Conservation (phyloP, 2,888 invertebrate genomes). For the Agapetus fuscipes region DNA sequence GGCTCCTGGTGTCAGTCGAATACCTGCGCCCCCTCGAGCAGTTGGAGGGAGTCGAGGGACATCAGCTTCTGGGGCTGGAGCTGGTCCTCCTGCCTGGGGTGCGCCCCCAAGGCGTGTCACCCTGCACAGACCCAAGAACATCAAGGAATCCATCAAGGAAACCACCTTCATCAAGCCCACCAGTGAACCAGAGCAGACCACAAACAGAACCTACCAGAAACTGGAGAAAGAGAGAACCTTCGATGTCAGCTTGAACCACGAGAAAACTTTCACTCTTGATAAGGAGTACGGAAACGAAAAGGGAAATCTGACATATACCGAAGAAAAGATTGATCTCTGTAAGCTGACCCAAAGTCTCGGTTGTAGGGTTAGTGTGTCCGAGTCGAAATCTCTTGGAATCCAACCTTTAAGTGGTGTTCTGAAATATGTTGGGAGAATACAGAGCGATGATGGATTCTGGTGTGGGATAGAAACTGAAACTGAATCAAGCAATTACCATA, state of each 20-base stretch:
- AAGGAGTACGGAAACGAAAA: slow-evolving; percentile 7
- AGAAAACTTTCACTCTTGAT: slow-evolving; percentile 9
- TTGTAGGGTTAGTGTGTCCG: slow-evolving; percentile 8
- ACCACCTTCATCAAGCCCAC: too few species aligned
- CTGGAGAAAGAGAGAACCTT: slow-evolving; percentile 12
- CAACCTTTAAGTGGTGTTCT: slow-evolving; percentile 39
- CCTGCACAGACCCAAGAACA: background rate
- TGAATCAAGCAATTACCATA: slow-evolving; percentile 47
- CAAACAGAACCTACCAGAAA: background rate
- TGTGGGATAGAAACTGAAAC: slow-evolving; percentile 54
- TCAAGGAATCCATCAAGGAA: slow-evolving; percentile 5
- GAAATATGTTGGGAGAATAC: slow-evolving; percentile 46
- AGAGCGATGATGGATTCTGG: slow-evolving; percentile 46
- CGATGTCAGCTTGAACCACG: slow-evolving; percentile 7
- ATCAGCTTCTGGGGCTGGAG: slow-evolving; percentile 7
- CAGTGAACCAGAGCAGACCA: background rate
- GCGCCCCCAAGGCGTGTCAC: background rate
- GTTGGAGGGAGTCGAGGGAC: slow-evolving; percentile 18
- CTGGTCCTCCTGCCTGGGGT: slow-evolving; percentile 10
- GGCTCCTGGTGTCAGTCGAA: slow-evolving; percentile 19
- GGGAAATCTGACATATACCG: background rate
- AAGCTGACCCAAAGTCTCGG: slow-evolving; percentile 11
- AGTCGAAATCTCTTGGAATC: slow-evolving; percentile 21
- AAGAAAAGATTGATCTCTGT: background rate
- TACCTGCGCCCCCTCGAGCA: slow-evolving; percentile 17